These are phyloP conservation scores for Leucoma salicis DNA, from an alignment of 2,888 invertebrate genomes.

Conservation along the genomic window DNA sequence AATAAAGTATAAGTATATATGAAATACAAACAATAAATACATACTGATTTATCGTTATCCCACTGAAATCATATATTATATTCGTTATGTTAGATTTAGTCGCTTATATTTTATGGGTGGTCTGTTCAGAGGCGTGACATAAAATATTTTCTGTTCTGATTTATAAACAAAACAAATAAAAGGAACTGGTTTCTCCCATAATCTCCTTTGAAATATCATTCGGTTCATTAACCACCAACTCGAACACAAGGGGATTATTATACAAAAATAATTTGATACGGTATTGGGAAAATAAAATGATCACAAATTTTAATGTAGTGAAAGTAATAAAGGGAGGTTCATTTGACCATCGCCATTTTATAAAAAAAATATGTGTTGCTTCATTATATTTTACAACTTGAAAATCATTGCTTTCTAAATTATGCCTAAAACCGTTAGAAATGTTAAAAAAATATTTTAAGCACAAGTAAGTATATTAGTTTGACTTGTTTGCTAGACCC, in stretches of 20 bases:
- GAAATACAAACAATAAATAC: conserved; percentile 29
- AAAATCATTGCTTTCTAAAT: too few relatives aligned
- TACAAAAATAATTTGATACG: not conserved
- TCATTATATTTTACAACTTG: too few relatives aligned
- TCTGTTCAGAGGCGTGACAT: conserved; percentile 46
- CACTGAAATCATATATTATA: conserved; percentile 43
- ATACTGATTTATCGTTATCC: conserved; percentile 46
- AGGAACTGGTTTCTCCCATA: conserved; percentile 41
- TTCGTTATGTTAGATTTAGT: conserved; percentile 52
- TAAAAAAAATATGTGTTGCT: too few relatives aligned
- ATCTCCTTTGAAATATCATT: conserved; percentile 39
- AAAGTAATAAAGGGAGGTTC: not conserved
- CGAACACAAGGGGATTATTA: not conserved
- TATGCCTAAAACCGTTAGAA: too few relatives aligned
- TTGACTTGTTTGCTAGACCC: too few relatives aligned
- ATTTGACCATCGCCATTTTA: too few relatives aligned
- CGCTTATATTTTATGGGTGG: conserved; percentile 54
- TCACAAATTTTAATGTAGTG: not conserved
- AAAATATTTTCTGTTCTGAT: conserved; percentile 49
- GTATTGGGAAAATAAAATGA: not conserved
- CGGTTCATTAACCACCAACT: conserved; percentile 16
- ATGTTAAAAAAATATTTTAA: too few relatives aligned
- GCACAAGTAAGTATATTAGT: too few relatives aligned
- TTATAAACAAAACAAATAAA: conserved; percentile 53
- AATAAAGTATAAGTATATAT: conserved; percentile 2